Base-by-base conservation (phyloP, 1,140 invertebrate genomes). In the Pseudomyrmex dendroicus region DNA sequence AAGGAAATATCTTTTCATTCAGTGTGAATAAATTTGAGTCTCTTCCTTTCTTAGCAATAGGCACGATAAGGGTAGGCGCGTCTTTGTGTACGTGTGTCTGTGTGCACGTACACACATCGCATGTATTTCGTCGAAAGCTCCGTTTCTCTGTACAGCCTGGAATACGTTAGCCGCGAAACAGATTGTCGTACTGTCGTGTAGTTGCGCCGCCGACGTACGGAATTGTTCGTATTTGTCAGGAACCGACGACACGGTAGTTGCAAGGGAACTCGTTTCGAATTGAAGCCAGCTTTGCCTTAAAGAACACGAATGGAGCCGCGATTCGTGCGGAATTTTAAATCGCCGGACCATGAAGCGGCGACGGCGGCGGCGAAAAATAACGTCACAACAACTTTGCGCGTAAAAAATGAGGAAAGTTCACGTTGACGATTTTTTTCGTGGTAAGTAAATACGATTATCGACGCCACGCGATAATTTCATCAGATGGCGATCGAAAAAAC, bases 181-280 rank as follows among this genome's bases (percentile, higher is more conserved):
- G 77, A 87, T 89, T 84, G 86, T 86, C 82, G 78, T 84, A 86
- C 83, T 84, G 82, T 86, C 88, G 86, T 73, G 61, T 76, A 86
- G 82, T 83, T 83, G 86, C 82, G 76, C 82, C 22, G 80, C 56
- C 84, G 88, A 89, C 86, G 80, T 89, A 76, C 84, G 61, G 88
- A 90, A 90, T 90, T 89, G 89, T 90, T 80, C 88, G 86, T 89
- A 90, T 90, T 90, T 90, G 88, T 90, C 89, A 90, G 68, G 72
- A 73, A 61, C 78, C 86, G 84, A 80, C 78, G 84, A 78, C 78
- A 64, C 74, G 67, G 66, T 50, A 73, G 70, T 59, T 25, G 67
- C 52, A 46, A 61, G 52, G 54, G 59, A 22, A 70, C 72, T 68
- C 52, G 52, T 59, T 57, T 61, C 82, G 86, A 82, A 89, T 84